Conservation (phyloP, 2,797 vertebrate species). For the Carapus acus region DNA sequence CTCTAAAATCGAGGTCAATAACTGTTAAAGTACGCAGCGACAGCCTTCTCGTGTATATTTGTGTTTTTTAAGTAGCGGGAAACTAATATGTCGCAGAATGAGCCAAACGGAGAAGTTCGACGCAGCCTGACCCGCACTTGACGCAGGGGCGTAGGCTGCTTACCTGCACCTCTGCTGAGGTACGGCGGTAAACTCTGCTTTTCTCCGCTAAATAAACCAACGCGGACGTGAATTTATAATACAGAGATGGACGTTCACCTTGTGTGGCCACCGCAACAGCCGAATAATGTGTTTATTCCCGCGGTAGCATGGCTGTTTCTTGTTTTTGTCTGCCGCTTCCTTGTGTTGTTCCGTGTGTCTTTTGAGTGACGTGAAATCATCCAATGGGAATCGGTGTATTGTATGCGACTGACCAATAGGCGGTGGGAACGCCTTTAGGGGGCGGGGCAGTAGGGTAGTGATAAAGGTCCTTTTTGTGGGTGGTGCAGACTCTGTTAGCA, state of each 20-base stretch:
- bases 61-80: rapidly evolving
- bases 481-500: constrained; percentile 17
- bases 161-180: constrained; percentile 49
- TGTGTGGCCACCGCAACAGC: constrained; percentile 6
- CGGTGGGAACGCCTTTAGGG: not conserved
- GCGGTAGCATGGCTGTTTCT: constrained; percentile 34
- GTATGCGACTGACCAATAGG: constrained; percentile 33
- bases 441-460: constrained; percentile 34
- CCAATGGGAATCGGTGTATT: constrained; percentile 41
- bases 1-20: not conserved
- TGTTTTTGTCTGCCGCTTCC: constrained; percentile 66
- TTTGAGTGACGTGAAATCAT: constrained; percentile 30
- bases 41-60: not conserved
- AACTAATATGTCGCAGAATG: rapidly evolving
- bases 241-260: constrained; percentile 5
- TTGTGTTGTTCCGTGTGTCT: constrained; percentile 53
- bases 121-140: constrained; percentile 32
- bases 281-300: constrained; percentile 20
- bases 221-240: not conserved
- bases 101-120: too few relatives aligned
- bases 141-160: constrained; percentile 64
- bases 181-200: constrained; percentile 3
- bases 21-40: not conserved
- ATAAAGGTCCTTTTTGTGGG: constrained; percentile 40
- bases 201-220: not conserved